Percentiles rank a stretch among this genome's conserved stretches.
These are phyloP conservation scores for Melanitta fusca DNA, from an alignment of 2,797 vertebrate genomes.

Conservation along the genomic window DNA sequence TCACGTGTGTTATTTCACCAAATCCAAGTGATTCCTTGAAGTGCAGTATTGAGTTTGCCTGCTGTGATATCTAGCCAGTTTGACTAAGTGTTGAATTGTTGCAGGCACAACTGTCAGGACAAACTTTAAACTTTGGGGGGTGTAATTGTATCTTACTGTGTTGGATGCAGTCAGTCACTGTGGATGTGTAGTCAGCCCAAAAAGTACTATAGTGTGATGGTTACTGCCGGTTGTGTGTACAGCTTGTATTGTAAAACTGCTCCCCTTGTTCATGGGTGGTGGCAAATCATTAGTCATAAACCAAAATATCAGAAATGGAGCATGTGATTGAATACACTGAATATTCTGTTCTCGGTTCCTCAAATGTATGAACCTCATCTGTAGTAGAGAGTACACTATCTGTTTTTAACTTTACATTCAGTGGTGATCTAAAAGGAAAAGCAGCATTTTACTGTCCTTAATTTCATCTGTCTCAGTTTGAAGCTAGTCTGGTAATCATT, in stretches of 20 bases:
- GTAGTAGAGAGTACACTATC: background rate
- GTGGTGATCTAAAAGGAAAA: background rate
- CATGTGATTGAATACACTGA: too few relatives aligned
- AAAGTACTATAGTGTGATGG: background rate
- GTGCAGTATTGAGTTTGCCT: background rate
- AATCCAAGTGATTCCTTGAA: background rate
- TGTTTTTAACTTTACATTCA: background rate
- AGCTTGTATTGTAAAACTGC: background rate
- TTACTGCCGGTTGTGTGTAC: background rate
- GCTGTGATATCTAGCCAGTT: background rate
- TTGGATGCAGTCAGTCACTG: background rate
- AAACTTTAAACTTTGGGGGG: background rate
- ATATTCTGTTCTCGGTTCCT: background rate
- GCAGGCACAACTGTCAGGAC: fast-evolving
- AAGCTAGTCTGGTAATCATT: background rate
- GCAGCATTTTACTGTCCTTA: background rate
- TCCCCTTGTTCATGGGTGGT: fast-evolving
- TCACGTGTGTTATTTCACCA: background rate
- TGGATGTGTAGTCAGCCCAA: background rate
- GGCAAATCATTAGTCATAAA: background rate
- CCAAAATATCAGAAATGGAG: background rate
- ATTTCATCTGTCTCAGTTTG: background rate
- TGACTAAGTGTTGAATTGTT: background rate
- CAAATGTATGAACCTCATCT: background rate
- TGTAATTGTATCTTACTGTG: background rate